These are phyloP conservation scores for Lycocorax pyrrhopterus DNA, from an alignment of 2,113 vertebrate genomes.

Conservation along the genomic window DNA sequence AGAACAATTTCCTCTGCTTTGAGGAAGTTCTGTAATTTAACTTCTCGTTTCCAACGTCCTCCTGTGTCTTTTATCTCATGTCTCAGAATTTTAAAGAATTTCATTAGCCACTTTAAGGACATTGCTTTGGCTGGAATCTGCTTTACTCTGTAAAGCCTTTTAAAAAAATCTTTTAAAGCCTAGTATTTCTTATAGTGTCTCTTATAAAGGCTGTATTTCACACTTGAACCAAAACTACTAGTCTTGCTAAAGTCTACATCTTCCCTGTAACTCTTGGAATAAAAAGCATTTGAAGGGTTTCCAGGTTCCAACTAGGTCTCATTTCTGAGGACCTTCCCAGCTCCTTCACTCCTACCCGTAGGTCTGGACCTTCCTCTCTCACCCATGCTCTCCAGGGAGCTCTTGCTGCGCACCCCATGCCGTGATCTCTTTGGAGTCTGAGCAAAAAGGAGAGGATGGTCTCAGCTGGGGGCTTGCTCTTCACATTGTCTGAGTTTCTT, in stretches of 20 bases:
- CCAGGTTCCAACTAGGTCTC: background rate
- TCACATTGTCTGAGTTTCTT: background rate
- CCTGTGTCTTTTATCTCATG: conserved; percentile 12
- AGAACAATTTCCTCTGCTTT: conserved; percentile 50
- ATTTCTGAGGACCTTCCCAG: background rate
- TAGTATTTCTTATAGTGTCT: background rate
- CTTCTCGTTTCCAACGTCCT: conserved; percentile 1
- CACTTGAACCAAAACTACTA: background rate
- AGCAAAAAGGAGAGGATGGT: background rate
- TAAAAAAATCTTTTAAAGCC: background rate
- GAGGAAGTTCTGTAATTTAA: conserved; percentile 43
- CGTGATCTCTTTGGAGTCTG: background rate
- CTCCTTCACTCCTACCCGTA: rapidly evolving
- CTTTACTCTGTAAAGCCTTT: background rate
- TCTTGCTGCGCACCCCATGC: background rate
- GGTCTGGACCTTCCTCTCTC: background rate
- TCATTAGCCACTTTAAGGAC: background rate
- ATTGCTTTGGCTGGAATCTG: background rate
- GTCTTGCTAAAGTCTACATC: background rate
- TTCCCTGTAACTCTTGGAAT: background rate
- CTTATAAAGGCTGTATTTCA: background rate
- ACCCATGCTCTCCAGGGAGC: background rate
- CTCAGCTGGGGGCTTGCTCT: background rate
- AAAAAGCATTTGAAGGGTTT: background rate
- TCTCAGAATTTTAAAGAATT: conserved; percentile 36